A percentile compares a stretch with the other conserved stretches of the same genome.
phyloP scores from a whole-genome alignment of 2,113 vertebrate species.

The Poeciliopsis prolifica region DNA sequence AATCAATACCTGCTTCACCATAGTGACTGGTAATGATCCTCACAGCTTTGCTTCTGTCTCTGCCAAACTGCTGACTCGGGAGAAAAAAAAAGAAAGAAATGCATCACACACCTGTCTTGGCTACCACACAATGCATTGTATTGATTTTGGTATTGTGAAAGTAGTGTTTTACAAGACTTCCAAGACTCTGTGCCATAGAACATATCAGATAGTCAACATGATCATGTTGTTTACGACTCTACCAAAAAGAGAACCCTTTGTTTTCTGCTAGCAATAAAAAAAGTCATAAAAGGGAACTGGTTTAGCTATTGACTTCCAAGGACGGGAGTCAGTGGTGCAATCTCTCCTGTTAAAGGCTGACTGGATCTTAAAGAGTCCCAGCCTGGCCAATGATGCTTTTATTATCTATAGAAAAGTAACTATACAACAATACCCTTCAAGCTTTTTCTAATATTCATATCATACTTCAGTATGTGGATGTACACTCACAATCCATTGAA shows the following conservation, averaged over 20 bases:
- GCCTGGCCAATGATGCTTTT: neutral
- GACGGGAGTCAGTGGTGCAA: neutral
- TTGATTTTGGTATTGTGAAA: slow-evolving; percentile 18
- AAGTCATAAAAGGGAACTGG: neutral
- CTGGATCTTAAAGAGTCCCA: neutral
- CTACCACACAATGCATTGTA: neutral
- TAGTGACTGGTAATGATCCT: neutral
- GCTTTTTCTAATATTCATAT: neutral
- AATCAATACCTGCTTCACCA: neutral
- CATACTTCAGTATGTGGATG: neutral
- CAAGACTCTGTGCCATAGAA: slow-evolving; percentile 1
- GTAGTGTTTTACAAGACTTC: slow-evolving; percentile 18
- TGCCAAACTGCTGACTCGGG: slow-evolving; percentile 23
- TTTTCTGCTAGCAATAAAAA: slow-evolving; percentile 20
- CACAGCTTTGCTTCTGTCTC: neutral
- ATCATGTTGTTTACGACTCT: neutral
- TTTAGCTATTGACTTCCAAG: neutral
- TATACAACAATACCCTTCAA: neutral
- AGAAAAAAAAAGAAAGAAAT: slow-evolving; percentile 31
- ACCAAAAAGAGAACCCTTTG: slow-evolving; percentile 27
- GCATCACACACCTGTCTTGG: slow-evolving; percentile 44
- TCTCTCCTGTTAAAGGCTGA: neutral
- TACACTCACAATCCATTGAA: neutral
- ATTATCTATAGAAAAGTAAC: neutral
- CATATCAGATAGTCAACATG: slow-evolving; percentile 11